Evolutionary conservation across 2,888 invertebrate species (phyloP), one percentile per base, ranked within the genome.

Genomic region (Athripsodes cinereus): DNA sequence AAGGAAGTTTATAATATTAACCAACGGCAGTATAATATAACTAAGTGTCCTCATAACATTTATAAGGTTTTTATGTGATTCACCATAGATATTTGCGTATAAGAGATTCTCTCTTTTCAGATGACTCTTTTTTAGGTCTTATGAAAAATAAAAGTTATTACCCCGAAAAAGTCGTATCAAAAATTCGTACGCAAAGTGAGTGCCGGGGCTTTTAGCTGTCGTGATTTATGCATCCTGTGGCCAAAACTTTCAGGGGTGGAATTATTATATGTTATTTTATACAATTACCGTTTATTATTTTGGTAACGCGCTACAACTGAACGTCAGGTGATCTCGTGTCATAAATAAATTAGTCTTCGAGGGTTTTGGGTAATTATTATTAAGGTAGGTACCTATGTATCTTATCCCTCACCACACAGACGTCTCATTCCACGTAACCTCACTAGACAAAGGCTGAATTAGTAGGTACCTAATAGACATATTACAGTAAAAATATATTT

Each of bases 131-230:
- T 47, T 35, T 10, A 21, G 50, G 50, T 53, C 58, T 53, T 54
- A 54, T 54, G 58, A 54, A 58, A 58, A 58, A 54, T 58, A 58
- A 58, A 58, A 58, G 55, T 58, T 58, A 58, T 58, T 55, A 55
- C 58, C 58, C 58, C 22, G 52, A 58, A 58, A 55, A 58, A 55
- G 58, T 58, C 58, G 51, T 58, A 55, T 58, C 58, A 58, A 58
- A 58, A 58, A 53, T 58, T 58, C 52, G 54, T 58, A 58, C 53
- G 58, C 58, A 58, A 54, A 54, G 51, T 50, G 50, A 51, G 58
- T 55, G 58, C 44, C 51, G 34, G 51, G 56, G 56, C 59, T 59
- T 59, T 59, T 59, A 59, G 53, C 55, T 20, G 26, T 46, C 46
- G 60, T 60, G 60, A 60, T 60, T 60, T 60, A 59, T 59, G 56